Evolutionary conservation across 2,888 invertebrate species (phyloP).

Genomic region (Vandiemenella viatica): DNA sequence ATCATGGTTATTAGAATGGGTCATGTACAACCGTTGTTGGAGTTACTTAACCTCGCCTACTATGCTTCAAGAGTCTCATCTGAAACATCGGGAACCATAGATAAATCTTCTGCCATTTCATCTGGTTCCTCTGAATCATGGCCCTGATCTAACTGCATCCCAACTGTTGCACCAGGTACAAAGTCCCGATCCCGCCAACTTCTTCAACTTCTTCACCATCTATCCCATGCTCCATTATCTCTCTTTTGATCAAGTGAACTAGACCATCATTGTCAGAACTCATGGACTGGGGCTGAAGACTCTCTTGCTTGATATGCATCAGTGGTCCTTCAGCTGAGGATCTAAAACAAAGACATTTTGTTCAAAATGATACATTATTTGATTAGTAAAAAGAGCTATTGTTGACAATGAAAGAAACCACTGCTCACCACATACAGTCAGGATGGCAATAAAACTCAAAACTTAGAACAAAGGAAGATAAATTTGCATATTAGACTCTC

Average conservation of each 20-base stretch:
- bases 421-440: no score
- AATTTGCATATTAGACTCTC: no score
- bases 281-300: constrained; percentile 2
- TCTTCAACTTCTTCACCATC: constrained; percentile 14
- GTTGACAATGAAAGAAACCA: no score
- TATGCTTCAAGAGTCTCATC: constrained; percentile 16
- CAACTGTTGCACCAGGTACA: constrained; percentile 4
- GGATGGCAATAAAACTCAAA: no score
- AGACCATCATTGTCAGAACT: constrained; percentile 12
- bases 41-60: constrained; percentile 12
- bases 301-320: constrained; percentile 17
- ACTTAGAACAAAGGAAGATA: no score
- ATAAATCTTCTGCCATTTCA: constrained; percentile 17
- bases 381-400: no score
- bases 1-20: no score
- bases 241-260: constrained; percentile 16
- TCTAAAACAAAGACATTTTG: constrained; percentile 8
- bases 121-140: constrained; percentile 14
- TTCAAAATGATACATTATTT: neutral
- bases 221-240: constrained; percentile 16
- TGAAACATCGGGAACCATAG: constrained; percentile 15
- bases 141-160: constrained; percentile 7
- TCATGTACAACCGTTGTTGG: no score
- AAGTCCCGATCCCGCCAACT: constrained; percentile 8
- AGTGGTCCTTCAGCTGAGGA: constrained; percentile 13